These are phyloP conservation scores for Tachyglossus aculeatus DNA, from an alignment of 2,797 vertebrate species.

Conservation along the genomic window DNA sequence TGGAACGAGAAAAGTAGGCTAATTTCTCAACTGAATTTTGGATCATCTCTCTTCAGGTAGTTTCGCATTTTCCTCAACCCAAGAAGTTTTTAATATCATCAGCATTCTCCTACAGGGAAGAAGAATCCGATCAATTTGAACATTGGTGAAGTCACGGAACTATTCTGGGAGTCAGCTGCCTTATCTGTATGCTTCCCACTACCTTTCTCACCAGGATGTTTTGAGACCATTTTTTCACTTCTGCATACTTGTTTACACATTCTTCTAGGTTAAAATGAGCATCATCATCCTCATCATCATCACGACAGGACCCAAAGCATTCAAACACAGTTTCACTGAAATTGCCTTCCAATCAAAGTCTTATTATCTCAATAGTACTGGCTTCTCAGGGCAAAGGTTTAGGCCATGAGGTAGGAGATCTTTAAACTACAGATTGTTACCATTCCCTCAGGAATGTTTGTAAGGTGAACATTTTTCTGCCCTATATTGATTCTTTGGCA, in stretches of 20 bases:
- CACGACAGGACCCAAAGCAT: background rate
- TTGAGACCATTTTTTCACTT: background rate
- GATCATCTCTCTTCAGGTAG: too few relatives aligned
- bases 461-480: background rate
- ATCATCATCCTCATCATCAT: too few relatives aligned
- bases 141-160: too few relatives aligned
- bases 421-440: constrained; percentile 5
- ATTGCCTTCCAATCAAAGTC: background rate
- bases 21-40: too few relatives aligned
- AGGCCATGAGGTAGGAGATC: background rate
- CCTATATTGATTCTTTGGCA: background rate
- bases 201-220: background rate
- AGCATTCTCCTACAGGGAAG: too few relatives aligned
- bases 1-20: too few relatives aligned
- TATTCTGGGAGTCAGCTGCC: background rate
- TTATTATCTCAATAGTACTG: constrained; percentile 1
- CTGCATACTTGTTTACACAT: background rate
- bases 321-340: background rate
- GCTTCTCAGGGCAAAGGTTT: too few relatives aligned
- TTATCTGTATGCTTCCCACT: background rate
- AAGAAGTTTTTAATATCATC: too few relatives aligned
- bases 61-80: too few relatives aligned
- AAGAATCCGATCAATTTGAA: too few relatives aligned
- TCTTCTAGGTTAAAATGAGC: too few relatives aligned
- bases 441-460: constrained; percentile 7